Conservation (phyloP, 2,888 invertebrate genomes). For the Asteroscopus sphinx region DNA sequence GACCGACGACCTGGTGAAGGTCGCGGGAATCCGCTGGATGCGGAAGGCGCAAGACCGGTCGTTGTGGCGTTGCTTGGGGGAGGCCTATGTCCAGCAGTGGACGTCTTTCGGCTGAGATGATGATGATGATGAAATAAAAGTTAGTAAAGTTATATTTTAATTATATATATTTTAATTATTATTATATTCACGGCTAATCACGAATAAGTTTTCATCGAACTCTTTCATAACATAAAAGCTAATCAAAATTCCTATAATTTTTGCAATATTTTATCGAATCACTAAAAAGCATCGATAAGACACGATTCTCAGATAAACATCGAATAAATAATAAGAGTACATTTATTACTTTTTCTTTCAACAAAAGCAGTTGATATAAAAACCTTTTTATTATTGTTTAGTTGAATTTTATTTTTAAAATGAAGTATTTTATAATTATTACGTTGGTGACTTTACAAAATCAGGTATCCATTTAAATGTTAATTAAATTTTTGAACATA, state of each 20-base stretch:
- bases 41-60: no score
- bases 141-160: no score
- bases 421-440: slow-evolving; percentile 28
- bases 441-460: slow-evolving; percentile 5
- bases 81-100: no score
- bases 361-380: slow-evolving; percentile 4
- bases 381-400: background rate
- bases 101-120: no score
- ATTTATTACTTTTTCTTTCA: slow-evolving; percentile 16
- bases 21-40: no score
- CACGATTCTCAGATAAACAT: slow-evolving; percentile 50
- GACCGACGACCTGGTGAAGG: no score
- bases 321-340: slow-evolving; percentile 43
- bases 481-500: background rate
- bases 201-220: background rate
- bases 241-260: background rate
- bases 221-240: background rate
- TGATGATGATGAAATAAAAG: no score
- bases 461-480: slow-evolving; percentile 32
- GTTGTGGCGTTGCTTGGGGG: no score
- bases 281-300: slow-evolving; percentile 43
- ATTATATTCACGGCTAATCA: no score
- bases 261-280: background rate
- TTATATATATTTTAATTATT: no score
- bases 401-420: slow-evolving; percentile 6